Evolutionary conservation across 2,888 invertebrate species (phyloP), one percentile per base, ranked within the genome.

Genomic region (Amphipyra berbera): DNA sequence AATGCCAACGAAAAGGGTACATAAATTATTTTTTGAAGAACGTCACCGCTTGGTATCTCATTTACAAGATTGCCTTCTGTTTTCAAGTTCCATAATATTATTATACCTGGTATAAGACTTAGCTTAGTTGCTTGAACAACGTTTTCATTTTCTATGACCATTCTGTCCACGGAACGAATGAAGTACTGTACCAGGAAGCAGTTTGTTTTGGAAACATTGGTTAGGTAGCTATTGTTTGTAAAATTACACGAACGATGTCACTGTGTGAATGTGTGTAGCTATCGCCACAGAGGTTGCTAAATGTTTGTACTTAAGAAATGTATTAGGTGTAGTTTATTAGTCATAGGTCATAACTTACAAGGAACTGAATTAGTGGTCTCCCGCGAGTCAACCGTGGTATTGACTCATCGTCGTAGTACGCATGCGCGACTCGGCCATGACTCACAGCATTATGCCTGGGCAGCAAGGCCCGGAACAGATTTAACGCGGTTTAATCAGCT

Each of bases 321-420:
- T 41, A 27, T 41, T 21, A 35, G 13, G 57, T 61, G 48, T 12
- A 52, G 42, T 40, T 68, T 64, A 75, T 81, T 77, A 82, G 73
- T 85, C 86, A 84, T 67, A 49, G 45, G 57, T 49, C 64, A 74
- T 73, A 69, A 78, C 55, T 76, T 79, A 79, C 80, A 75, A 79
- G 75, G 79, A 78, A 80, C 69, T 76, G 71, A 76, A 76, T 78
- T 76, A 78, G 77, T 78, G 68, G 69, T 61, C 68, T 69, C 66
- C 78, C 69, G 71, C 75, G 78, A 79, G 72, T 76, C 76, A 68
- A 65, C 79, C 70, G 73, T 73, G 71, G 78, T 74, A 79, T 81
- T 90, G 90, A 91, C 80, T 91, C 90, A 90, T 83, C 84, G 78
- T n/a, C 62, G 82, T 88, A 90, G 86, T 89, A 90, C 88, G 86